A percentile compares a stretch with the other conserved stretches of the same genome.
phyloP scores from a whole-genome alignment of 2,888 invertebrate species.

The Diabrotica balteata region DNA sequence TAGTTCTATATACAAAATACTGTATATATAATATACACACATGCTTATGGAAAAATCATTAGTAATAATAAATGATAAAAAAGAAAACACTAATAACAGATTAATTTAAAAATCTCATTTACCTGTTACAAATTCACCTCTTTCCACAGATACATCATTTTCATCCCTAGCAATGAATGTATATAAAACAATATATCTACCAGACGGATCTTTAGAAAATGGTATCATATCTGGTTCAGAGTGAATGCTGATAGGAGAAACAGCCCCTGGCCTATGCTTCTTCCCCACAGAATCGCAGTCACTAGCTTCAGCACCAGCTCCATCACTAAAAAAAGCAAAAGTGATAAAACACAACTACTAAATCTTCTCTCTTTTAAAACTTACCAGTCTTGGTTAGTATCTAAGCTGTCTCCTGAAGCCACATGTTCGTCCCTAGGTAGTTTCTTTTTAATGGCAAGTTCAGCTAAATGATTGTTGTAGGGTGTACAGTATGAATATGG shows the following conservation, averaged over 20 bases:
- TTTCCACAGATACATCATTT: constrained; percentile 91
- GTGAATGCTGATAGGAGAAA: constrained; percentile 62
- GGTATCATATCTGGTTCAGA: constrained; percentile 71
- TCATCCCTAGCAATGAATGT: constrained; percentile 93
- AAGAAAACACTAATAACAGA: background rate
- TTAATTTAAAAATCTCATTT: constrained; percentile 21
- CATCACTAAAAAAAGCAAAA: constrained; percentile 46
- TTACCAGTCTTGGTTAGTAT: constrained; percentile 68
- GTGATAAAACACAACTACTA: background rate
- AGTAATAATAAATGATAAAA: background rate
- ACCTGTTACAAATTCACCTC: constrained; percentile 94
- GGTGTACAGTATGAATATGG: constrained; percentile 94
- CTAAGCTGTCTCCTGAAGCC: constrained; percentile 65
- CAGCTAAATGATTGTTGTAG: constrained; percentile 78
- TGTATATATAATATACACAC: too few relatives aligned
- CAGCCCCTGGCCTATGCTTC: constrained; percentile 61
- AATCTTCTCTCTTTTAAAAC: background rate
- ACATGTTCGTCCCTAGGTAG: constrained; percentile 73
- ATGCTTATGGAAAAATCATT: too few relatives aligned
- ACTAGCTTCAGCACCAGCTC: constrained; percentile 63
- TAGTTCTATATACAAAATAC: too few relatives aligned
- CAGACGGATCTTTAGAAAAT: constrained; percentile 83
- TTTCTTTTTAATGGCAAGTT: constrained; percentile 86
- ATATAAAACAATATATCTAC: constrained; percentile 90
- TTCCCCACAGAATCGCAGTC: constrained; percentile 69